Conservation (phyloP, 2,888 invertebrate species). For the Ceraclea dissimilis region DNA sequence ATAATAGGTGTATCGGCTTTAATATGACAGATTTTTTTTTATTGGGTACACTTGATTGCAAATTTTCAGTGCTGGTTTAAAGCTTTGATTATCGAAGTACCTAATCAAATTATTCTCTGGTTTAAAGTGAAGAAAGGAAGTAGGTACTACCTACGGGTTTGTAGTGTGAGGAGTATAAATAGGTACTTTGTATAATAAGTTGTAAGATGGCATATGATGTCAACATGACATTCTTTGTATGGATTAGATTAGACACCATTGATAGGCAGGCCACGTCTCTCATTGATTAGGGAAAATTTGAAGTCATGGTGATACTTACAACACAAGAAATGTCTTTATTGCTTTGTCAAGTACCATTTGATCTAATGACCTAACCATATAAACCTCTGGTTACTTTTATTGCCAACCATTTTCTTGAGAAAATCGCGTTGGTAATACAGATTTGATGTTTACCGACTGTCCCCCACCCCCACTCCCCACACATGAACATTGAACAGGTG, state of each 20-base stretch:
- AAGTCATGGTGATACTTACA: slow-evolving; percentile 8
- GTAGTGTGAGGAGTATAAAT: no score
- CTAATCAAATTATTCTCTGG: no score
- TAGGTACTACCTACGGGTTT: no score
- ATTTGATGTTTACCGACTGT: slow-evolving; percentile 25
- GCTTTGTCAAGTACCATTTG: slow-evolving; percentile 12
- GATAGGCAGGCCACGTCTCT: background rate
- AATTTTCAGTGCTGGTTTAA: no score
- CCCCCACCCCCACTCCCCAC: slow-evolving; percentile 4
- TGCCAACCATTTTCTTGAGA: slow-evolving; percentile 15
- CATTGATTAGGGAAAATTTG: slow-evolving; percentile 5
- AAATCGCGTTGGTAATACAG: slow-evolving; percentile 24
- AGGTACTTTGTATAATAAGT: no score
- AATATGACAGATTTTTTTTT: no score
- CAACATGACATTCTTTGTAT: no score
- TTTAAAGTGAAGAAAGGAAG: no score
- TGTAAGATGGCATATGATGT: no score
- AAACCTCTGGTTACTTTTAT: slow-evolving; percentile 22
- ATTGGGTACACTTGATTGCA: no score
- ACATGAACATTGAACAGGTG: slow-evolving; percentile 11
- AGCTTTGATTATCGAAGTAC: no score
- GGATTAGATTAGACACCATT: background rate
- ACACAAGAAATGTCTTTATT: slow-evolving; percentile 6
- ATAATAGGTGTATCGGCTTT: no score
- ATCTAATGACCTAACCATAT: slow-evolving; percentile 11